A percentile compares a stretch with the other conserved stretches of the same genome.
These are phyloP conservation scores for Physocephala rufipes DNA, from an alignment of 2,888 invertebrate species.

Conservation along the genomic window DNA sequence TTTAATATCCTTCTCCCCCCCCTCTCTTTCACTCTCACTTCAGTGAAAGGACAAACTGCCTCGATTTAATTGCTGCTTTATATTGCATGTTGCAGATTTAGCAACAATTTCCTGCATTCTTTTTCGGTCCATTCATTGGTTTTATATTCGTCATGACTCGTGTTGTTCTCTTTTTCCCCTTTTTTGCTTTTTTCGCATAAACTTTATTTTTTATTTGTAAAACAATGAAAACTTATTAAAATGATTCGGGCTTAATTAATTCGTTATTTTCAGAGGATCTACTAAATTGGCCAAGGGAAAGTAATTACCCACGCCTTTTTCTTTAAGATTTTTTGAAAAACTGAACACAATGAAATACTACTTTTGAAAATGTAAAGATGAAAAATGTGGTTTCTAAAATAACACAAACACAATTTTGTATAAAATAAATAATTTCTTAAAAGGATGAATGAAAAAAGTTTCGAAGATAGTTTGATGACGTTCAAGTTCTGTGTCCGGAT, in stretches of 20 bases:
- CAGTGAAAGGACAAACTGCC: neutral
- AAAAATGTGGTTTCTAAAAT: neutral
- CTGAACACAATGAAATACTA: too few relatives aligned
- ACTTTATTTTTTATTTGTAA: constrained; percentile 16
- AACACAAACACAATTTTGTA: neutral
- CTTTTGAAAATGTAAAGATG: too few relatives aligned
- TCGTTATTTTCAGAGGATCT: neutral
- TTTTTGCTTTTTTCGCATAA: neutral
- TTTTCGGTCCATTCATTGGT: constrained; percentile 36
- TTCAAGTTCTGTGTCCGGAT: too few relatives aligned
- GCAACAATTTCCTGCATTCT: constrained; percentile 35
- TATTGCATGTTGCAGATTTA: constrained; percentile 31
- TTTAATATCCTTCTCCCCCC: neutral
- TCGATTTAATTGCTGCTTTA: constrained; percentile 32
- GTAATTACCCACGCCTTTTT: too few relatives aligned
- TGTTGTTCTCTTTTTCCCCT: constrained; percentile 4
- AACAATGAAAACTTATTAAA: constrained; percentile 26
- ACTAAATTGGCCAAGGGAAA: too few relatives aligned
- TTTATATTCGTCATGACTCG: neutral
- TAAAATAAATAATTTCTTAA: too few relatives aligned
- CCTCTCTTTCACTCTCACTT: neutral
- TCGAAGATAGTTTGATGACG: too few relatives aligned
- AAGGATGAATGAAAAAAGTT: too few relatives aligned
- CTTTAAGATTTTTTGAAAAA: too few relatives aligned
- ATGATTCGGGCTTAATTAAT: constrained; percentile 1